Base-by-base conservation (phyloP, 2,113 vertebrate genomes). In the Psettodes erumei region DNA sequence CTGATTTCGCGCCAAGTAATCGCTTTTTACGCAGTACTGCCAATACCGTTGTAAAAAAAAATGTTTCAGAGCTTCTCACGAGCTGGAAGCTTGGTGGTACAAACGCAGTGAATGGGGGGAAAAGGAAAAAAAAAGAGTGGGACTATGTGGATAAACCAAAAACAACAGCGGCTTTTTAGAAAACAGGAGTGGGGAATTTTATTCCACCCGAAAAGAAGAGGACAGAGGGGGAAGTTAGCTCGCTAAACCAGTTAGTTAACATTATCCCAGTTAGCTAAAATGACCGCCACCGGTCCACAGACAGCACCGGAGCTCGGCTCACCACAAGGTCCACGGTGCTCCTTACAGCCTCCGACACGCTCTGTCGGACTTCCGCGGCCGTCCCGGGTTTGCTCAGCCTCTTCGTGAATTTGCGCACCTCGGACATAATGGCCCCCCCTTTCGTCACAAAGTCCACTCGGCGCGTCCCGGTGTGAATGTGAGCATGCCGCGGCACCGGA, bases 341-440 rank as follows among this genome's bases (percentile, higher is more conserved):
- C 84, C 94, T 93, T 83, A 97, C 96, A 33, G 95, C 95, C 89
- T 95, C 96, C 13, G 95, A 97, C 60, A 96, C 96, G 88, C 96
- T 97, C 88, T 97, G 96, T 43, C 96, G 75, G 45, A 97, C 94
- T 88, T 96, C 96, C 48, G 96, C 96, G 4, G 96, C 96, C 12
- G 96, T 97, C 63, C 96, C 96, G 0, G 95, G 96, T 78, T 96
- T 97, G 93, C 96, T 97, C 32, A 97, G 79, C 89, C 96, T 86
- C 86, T 98, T 97, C 28, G 96, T 97, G 82, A 95, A 96, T 92
- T 94, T 96, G 59, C 96, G 94, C 47, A 96, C 96, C 86, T 98
- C 96, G 1, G 95, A 93, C 96, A 96, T 96, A 0, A 71, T 32
- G 81, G n/a, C 2, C 0, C 70, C 58, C 45, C 4, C 50, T 15